Conservation (phyloP, 2,888 invertebrate species). For the Oxytorus armatus region DNA sequence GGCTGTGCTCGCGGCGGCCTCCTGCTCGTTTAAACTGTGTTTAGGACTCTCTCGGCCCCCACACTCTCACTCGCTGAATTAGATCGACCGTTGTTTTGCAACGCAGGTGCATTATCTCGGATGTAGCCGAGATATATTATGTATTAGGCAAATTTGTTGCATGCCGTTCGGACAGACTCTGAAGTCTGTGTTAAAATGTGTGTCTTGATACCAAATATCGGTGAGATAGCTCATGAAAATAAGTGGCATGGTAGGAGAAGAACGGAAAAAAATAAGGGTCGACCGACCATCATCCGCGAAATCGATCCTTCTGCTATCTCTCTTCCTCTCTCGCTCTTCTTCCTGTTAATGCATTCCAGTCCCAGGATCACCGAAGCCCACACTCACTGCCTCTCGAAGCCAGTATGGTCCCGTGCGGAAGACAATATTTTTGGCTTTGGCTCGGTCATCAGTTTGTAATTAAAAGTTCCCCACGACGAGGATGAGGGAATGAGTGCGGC, state of each 20-base stretch:
- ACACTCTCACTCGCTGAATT: conserved; percentile 23
- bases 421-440: conserved; percentile 83
- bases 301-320: conserved; percentile 71
- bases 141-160: conserved; percentile 28
- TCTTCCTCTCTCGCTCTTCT: conserved; percentile 62
- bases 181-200: conserved; percentile 24
- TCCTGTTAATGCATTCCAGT: conserved; percentile 68
- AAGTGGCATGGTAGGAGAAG: conserved; percentile 19
- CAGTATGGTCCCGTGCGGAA: conserved; percentile 72
- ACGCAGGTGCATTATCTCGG: conserved; percentile 51
- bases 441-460: conserved; percentile 84
- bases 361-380: conserved; percentile 51
- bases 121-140: conserved; percentile 10
- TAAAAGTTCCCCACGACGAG: conserved; percentile 82
- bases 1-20: neutral
- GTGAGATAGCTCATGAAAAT: conserved; percentile 20
- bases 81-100: conserved; percentile 47
- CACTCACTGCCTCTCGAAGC: conserved; percentile 48
- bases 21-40: conserved; percentile 47
- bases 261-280: conserved; percentile 59
- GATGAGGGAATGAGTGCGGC: conserved; percentile 71
- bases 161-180: conserved; percentile 32
- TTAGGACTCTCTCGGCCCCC: conserved; percentile 23
- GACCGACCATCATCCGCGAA: conserved; percentile 66
- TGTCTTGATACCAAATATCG: conserved; percentile 1